Base-by-base conservation (phyloP, 2,888 invertebrate species). In the Torymus tubicola region DNA sequence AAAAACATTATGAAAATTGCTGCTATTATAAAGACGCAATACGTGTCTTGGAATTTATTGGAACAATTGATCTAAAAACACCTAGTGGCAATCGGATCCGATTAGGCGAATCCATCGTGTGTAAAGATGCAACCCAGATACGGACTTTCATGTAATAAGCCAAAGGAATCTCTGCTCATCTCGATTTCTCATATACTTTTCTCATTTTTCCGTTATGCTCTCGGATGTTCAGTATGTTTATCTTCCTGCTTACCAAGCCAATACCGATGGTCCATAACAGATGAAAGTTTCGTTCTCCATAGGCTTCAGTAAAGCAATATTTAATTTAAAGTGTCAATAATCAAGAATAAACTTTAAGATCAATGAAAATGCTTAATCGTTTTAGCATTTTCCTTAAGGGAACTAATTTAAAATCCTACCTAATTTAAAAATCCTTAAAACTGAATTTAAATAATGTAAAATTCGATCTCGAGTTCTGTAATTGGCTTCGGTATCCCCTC, bases 51-150 rank as follows among this genome's bases (percentile, higher is more conserved):
- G 71, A 71, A 71, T 60, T 61, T 55, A n/a, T 16, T 16, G 24
- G 24, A 71, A 67, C 67, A 67, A 57, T 72, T 73, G 68, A 72
- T 81, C 80, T 73, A 52, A 64, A 80, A 77, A 64, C 42, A 68
- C 14, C 53, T 42, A 64, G 13, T 50, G 42, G 21, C 57, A 58
- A 64, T 74, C 24, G 67, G 60, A 64, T 57, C 16, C 74, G 68
- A 81, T 81, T 78, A 81, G 42, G 52, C 12, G 64, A 74, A 74
- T 65, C 70, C 64, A 5, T 78, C 74, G 60, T 74, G 73, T 78
- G 78, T 81, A 60, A 74, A 74, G 72, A 70, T 78, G 50, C 74
- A 81, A 72, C 70, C 81, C 69, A 78, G 70, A 74, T 78, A 64
- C 50, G 21, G 60, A 70, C 78, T 81, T 78, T 81, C 77, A 57